These are phyloP conservation scores for Papilio gigon DNA, from an alignment of 2,888 invertebrate genomes.

Conservation along the genomic window DNA sequence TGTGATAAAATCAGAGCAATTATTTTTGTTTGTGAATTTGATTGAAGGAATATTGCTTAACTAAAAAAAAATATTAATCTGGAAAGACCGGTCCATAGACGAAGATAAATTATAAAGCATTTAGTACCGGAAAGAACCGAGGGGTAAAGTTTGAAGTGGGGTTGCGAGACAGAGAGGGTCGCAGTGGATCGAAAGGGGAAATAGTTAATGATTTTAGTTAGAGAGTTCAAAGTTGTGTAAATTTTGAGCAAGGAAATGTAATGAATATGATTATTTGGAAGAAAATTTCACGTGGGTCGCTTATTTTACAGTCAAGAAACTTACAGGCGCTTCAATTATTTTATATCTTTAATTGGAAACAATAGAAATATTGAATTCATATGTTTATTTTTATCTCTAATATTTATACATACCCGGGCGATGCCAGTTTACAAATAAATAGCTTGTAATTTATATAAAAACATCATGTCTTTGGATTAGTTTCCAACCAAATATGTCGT, in stretches of 20 bases:
- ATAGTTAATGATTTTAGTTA: background rate
- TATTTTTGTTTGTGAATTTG: background rate
- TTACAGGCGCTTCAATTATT: background rate
- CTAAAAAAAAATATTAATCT: no score
- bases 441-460: conserved; percentile 9
- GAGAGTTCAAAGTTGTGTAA: background rate
- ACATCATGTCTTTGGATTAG: background rate
- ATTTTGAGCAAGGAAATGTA: background rate
- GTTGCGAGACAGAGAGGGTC: background rate
- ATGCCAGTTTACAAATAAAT: background rate
- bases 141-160: conserved; percentile 17
- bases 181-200: background rate
- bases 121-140: background rate
- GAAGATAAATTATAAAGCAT: no score
- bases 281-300: no score
- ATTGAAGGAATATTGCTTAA: background rate
- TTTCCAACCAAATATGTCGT: conserved; percentile 11
- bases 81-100: background rate
- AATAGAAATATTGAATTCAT: background rate
- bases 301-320: background rate
- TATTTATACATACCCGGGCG: background rate
- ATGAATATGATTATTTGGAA: no score
- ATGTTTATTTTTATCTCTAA: background rate
- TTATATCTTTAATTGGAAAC: background rate
- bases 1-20: no score